phyloP scores from a whole-genome alignment of 2,888 invertebrate genomes.

The Cynaeus angustus region DNA sequence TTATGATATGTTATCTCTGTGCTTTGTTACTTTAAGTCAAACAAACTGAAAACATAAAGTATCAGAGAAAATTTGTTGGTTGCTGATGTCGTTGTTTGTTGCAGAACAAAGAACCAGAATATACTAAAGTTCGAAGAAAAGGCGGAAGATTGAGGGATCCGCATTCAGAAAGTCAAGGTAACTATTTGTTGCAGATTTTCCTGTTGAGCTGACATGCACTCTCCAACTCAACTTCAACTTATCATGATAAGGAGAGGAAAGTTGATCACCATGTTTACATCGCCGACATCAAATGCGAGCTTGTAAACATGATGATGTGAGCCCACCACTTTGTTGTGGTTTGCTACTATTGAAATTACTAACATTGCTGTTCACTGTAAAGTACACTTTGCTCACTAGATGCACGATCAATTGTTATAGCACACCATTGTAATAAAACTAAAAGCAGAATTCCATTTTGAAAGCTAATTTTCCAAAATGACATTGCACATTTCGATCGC shows the following conservation, averaged over 20 bases:
- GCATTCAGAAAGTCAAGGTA: conserved; percentile 90
- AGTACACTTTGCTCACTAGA: too few relatives aligned
- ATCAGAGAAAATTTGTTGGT: background rate
- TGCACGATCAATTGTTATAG: too few relatives aligned
- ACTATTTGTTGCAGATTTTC: conserved; percentile 29
- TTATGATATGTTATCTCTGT: conserved; percentile 27
- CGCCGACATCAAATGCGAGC: background rate
- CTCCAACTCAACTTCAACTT: background rate
- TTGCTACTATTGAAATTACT: too few relatives aligned
- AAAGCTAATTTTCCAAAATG: too few relatives aligned
- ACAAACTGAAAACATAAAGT: conserved; percentile 15
- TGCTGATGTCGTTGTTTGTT: conserved; percentile 15
- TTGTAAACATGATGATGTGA: background rate
- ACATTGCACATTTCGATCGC: background rate
- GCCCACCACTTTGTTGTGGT: too few relatives aligned
- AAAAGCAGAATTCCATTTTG: too few relatives aligned
- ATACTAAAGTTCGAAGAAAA: conserved; percentile 89
- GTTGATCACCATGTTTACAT: background rate
- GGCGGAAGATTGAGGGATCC: conserved; percentile 85
- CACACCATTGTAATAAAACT: too few relatives aligned
- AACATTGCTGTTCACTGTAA: too few relatives aligned
- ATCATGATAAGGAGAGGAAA: background rate
- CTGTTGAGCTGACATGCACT: background rate
- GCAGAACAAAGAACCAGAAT: conserved; percentile 87
- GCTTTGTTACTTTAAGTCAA: conserved; percentile 39